phyloP scores from a whole-genome alignment of 2,113 vertebrate species.

The Tupaia tana region DNA sequence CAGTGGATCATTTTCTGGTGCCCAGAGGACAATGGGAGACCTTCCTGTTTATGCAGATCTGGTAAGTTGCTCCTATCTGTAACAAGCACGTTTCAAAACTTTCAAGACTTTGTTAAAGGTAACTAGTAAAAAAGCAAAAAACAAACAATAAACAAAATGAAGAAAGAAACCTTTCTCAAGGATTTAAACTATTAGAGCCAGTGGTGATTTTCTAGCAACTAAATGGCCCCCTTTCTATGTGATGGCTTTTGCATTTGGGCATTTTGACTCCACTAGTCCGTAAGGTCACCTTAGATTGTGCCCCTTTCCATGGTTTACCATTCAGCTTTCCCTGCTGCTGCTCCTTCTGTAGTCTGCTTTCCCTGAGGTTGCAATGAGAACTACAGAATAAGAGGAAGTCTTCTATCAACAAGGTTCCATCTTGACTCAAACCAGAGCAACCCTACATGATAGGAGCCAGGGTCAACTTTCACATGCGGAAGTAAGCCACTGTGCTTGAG shows the following conservation, averaged over 20 bases:
- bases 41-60: neutral
- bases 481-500: neutral
- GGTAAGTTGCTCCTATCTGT: neutral
- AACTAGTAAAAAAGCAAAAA: neutral
- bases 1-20: neutral
- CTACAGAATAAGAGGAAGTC: neutral
- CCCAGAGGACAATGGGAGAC: neutral
- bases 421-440: conserved; percentile 14
- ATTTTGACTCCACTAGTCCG: neutral
- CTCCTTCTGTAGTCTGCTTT: neutral
- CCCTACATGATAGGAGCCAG: conserved; percentile 4
- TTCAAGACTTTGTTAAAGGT: neutral
- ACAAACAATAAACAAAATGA: neutral
- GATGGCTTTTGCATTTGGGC: neutral
- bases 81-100: neutral
- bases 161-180: neutral
- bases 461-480: conserved; percentile 41
- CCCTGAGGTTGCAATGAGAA: neutral
- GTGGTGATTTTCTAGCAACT: neutral
- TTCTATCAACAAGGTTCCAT: neutral
- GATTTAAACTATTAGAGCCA: conserved; percentile 13
- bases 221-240: neutral
- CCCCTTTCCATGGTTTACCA: neutral
- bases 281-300: neutral
- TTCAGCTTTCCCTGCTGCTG: neutral